Evolutionary conservation across 1,140 invertebrate species (phyloP).

Genomic region (Chionoecetes opilio): DNA sequence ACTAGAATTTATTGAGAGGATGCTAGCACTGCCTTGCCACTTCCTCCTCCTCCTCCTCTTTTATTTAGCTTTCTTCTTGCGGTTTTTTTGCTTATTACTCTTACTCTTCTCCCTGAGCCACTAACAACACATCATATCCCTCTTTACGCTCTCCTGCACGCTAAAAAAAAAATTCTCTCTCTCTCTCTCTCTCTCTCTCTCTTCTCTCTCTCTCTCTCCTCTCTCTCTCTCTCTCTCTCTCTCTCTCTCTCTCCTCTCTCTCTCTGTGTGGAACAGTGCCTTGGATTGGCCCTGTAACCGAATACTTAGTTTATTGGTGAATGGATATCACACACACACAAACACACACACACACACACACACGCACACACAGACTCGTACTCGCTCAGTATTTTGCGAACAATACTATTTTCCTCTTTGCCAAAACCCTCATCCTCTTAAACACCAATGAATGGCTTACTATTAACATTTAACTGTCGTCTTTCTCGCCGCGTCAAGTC

Average conservation of each 20-base stretch:
- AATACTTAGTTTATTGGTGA: too few relatives aligned
- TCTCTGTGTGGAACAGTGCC: neutral
- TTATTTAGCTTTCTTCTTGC: neutral
- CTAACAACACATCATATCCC: too few relatives aligned
- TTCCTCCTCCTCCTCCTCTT: neutral
- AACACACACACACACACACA: neutral
- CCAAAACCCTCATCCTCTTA: neutral
- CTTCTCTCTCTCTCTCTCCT: too few relatives aligned
- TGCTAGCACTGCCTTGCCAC: conserved; percentile 6
- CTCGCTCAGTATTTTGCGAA: neutral
- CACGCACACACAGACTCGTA: conserved; percentile 3
- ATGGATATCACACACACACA: neutral
- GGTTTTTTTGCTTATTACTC: too few relatives aligned
- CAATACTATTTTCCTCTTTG: neutral
- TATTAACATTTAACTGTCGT: neutral
- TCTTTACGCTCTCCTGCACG: too few relatives aligned
- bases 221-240: too few relatives aligned
- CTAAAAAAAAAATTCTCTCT: too few relatives aligned
- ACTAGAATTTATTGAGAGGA: conserved; percentile 3
- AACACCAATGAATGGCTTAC: neutral
- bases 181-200: too few relatives aligned
- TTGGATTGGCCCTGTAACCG: neutral
- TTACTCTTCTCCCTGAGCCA: too few relatives aligned
- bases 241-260: too few relatives aligned
- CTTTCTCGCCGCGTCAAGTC: neutral